Evolutionary conservation across 2,113 vertebrate species (phyloP), one percentile per base, ranked within the genome.

Genomic region (Camelus dromedarius): DNA sequence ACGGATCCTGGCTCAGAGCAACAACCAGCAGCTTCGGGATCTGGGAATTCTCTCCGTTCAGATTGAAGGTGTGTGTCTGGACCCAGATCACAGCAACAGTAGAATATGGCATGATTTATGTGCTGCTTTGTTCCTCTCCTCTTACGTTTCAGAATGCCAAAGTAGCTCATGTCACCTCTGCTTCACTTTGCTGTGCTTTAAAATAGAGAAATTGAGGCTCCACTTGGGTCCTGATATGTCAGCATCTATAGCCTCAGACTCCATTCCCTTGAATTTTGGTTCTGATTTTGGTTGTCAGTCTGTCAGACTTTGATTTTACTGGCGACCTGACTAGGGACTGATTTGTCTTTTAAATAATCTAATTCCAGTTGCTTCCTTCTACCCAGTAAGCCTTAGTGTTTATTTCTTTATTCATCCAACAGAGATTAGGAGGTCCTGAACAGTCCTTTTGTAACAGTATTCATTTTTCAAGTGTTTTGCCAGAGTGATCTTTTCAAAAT

Each of bases 41-140:
- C 98, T 99, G 97, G 99, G 99, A 91, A 99, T 99, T 95, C 99
- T 99, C 84, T 99, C 99, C 0, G 99, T 99, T 96, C 99, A 99
- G 93, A 99, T 99, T 72, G 99, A 99, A 99, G 99, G 99, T 95
- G 54, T 38, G 28, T 50, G 38, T 91, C 30, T 95, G 66, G 64
- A 75, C 64, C 60, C 88, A 69, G 91, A 72, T 91, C n/a, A 58
- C 86, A 85, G 26, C 32, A 97, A 30, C 22, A 93, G 32, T 75
- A 93, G 64, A 80, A 46, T 28, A 32, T 91, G 52, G 54, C 56
- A 75, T 81, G 50, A 75, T 94, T 94, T 83, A 62, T 82, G 3
- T 85, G 35, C 35, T 35, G 7, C 28, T 58, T 89, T 96, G 9
- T 67, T 95, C 48, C 50, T 91, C 70, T 90, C 28, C 56, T 83